Base-by-base conservation (phyloP, 2,113 vertebrate genomes). In the Chrysochloris asiatica region DNA sequence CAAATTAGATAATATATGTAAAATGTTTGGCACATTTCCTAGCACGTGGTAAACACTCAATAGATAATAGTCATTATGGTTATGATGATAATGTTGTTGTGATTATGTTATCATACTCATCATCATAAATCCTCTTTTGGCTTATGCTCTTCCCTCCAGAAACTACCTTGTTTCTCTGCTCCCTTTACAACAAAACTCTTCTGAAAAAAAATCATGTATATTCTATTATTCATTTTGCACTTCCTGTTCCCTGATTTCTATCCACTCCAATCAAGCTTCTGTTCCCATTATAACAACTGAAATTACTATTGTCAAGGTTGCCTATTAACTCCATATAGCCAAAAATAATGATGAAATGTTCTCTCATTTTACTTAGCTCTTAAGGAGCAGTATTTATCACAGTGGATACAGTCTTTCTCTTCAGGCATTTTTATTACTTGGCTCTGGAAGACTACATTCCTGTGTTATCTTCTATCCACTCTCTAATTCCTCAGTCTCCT, bases 271-370 rank as follows among this genome's bases (percentile, higher is more conserved):
- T 91, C 63, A 94, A 45, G 63, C 38, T 83, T 86, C 54, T 91
- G 61, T 87, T 94, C 56, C 45, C 63, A 48, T 76, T 82, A 45
- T 8, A n/a, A n/a, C 69, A 82, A 47, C 50, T 82, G 67, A 85
- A 91, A 91, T 82, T 75, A 61, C 85, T 87, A 17, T 75, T 96
- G 73, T 79, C 81, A 93, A 52, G 82, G 54, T 83, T 28, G 5
- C 14, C 56, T 54, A 5, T 78, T 69, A 94, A 85, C 78, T 85
- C 86, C 30, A 43, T 81, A 43, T 38, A 78, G 59, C 83, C 67
- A 73, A 85, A 92, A 75, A 73, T 76, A 86, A 41, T 50, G 87
- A 81, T 81, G 86, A 69, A n/a, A 71, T 47, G 8, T 56, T 56
- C 41, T 87, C 54, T 61, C 19, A 21, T 24, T 61, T 61, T 89